Base-by-base conservation (phyloP, 2,797 vertebrate species). In the Poeciliopsis turneri region DNA sequence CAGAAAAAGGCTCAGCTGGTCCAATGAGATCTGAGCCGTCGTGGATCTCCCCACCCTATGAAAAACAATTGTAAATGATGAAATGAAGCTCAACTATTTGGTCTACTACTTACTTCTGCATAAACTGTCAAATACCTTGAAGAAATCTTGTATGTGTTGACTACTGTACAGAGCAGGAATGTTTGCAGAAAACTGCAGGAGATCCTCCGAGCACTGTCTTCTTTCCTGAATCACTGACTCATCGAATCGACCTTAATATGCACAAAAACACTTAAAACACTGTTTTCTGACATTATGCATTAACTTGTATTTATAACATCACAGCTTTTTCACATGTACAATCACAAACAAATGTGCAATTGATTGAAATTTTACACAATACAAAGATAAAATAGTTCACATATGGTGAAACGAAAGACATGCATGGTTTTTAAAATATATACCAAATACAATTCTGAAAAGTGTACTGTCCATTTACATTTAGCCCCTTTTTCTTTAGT, bases 121-220 rank as follows among this genome's bases (percentile, higher is more conserved):
- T 5, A 23, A 5, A 41, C 51, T 49, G 75, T 41, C 41, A 0
- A 18, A 6, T 90, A 99, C 98, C 98, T 98, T 97, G 92, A 99
- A 99, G 90, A 99, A 99, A 41, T 98, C 98, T 90, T 97, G 96
- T 72, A 99, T 96, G 84, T 99, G 96, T 78, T 94, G 96, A 89
- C 98, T 99, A 87, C 95, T 97, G 85, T 97, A 98, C 39, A 99
- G 96, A 85, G 95, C 97, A 4, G 98, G 97, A 79, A 99, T 97
- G 87, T 97, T 99, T 78, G 98, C 98, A 71, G 98, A 99, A 91
- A 99, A 99, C 93, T 99, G 98, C 23, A 99, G 94, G 74, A 99
- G 95, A 86, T 99, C 98, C 92, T 99, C 98, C 1, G 98, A 98
- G 81, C 98, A 98, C 92, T 99, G 98, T 84, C 98, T 96, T 92